Evolutionary conservation across 1,140 invertebrate genomes (phyloP), one percentile per base, ranked within the genome.

Genomic region (Penaeus japonicus): DNA sequence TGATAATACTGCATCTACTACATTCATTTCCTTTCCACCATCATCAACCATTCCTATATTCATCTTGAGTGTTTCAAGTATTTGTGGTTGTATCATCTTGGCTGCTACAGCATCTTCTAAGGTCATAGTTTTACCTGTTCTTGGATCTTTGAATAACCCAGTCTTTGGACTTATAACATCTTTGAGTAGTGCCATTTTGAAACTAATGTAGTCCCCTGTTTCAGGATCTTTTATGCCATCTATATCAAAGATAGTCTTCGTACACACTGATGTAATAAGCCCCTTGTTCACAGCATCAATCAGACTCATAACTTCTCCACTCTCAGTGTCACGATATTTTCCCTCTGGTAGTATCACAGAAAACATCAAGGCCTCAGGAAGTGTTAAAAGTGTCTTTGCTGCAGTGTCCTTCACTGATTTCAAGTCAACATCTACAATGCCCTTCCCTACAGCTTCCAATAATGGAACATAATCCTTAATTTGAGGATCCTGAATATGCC

Each of bases 211-310:
- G 92, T 97, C 96, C 32, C 95, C 95, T 75, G 95, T 96, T 89
- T 95, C 94, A 0, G 96, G 95, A 92, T 98, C 96, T 91, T 95
- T 96, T 92, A 99, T 97, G 85, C 96, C 97, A 90, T 97, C 96
- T 85, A 98, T 97, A 92, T 98, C 96, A 92, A 98, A 98, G 87
- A 98, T 96, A 7, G 96, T 97, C 92, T 96, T 96, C 92, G 96
- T 96, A 18, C 95, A 94, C 4, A 98, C 96, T 5, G 97, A 96
- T 12, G 96, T 96, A 65, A 99, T 95, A n/a, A 97, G 94, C 59
- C 98, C 97, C 89, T 95, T 94, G 91, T 96, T 95, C 4, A 97
- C 96, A 7, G 97, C 97, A 92, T 98, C 96, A 78, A 92, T 83
- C 24, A 98, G 95, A 47, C 95, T 94, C 20, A 96, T 94, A 27